Evolutionary conservation across 2,113 vertebrate genomes (phyloP), one percentile per base, ranked within the genome.

Genomic region (Phasianus colchicus): DNA sequence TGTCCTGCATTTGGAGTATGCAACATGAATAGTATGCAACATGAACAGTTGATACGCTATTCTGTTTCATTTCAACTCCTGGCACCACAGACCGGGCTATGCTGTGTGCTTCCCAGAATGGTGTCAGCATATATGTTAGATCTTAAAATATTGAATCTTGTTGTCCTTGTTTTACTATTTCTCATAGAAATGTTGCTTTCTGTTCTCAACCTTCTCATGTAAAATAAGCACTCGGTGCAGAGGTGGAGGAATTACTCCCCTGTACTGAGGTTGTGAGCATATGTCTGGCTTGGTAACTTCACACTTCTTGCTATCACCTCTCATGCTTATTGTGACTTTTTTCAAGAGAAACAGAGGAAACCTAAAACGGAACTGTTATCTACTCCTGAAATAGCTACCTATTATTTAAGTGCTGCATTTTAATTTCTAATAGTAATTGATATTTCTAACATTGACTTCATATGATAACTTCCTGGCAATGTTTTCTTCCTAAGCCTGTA

Each of bases 51-150:
- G 63, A 83, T 78, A 52, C 0, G 5, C 22, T 83, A 1, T 64
- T 94, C 0, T 15, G 69, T 86, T 90, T 66, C 32, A 75, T 87
- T 95, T 83, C n/a, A 64, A 4, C 18, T 61, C 27, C 79, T 93
- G 80, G 88, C 88, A 75, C 86, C 27, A 30, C 43, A 79, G 57
- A 13, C 18, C 52, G 0, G 52, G 57, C 32, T 88, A 2, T 20
- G 52, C 60, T 63, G 5, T 89, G 42, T 42, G 60, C 66, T 66
- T 93, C 74, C 32, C 82, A 83, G 91, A 78, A 57, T 17, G 43
- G 84, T 82, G 70, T 67, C 72, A 83, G 22, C 13, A 4, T 80
- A 10, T 80, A n/a, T 29, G 18, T 57, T 94, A 36, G 42, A 25
- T 48, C 54, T 16, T 65, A 18, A 72, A 88, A 55, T 76, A 66